These are phyloP conservation scores for Temnothorax rugatulus DNA, from an alignment of 2,888 invertebrate species.

Conservation along the genomic window DNA sequence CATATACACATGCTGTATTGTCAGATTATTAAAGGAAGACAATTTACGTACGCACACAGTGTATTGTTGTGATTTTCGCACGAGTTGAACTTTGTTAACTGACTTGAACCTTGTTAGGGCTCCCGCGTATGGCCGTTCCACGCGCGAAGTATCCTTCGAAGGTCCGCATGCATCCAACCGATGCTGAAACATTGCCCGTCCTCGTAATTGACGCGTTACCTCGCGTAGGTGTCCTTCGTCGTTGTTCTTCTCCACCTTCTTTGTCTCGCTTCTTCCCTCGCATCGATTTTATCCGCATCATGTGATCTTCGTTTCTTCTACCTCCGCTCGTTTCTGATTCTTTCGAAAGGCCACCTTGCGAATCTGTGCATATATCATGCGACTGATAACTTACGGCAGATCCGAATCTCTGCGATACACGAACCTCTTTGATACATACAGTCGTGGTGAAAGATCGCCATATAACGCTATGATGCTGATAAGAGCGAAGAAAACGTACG, in stretches of 20 bases:
- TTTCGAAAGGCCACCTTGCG: constrained; percentile 30
- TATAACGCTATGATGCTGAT: background rate
- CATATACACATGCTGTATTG: background rate
- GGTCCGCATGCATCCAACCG: background rate
- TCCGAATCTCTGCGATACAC: constrained; percentile 28
- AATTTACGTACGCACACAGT: background rate
- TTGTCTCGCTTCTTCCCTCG: constrained; percentile 6
- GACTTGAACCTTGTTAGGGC: constrained; percentile 73
- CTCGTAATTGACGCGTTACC: constrained; percentile 74
- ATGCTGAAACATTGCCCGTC: constrained; percentile 32
- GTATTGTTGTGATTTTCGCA: constrained; percentile 13
- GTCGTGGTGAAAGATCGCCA: constrained; percentile 3
- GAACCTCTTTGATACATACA: background rate
- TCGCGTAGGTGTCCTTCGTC: constrained; percentile 57
- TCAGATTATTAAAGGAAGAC: background rate
- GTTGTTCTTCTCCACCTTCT: constrained; percentile 20
- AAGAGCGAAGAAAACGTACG: background rate
- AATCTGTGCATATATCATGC: constrained; percentile 21
- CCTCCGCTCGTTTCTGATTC: constrained; percentile 20
- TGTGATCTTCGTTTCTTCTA: constrained; percentile 67
- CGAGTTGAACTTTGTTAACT: background rate
- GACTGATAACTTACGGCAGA: constrained; percentile 14
- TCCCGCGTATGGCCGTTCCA: background rate
- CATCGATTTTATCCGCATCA: constrained; percentile 73
- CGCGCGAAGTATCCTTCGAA: constrained; percentile 11